A percentile compares a stretch with the other conserved stretches of the same genome.
Evolutionary conservation across 2,888 invertebrate species (phyloP).

Genomic region (Corythucha ciliata): DNA sequence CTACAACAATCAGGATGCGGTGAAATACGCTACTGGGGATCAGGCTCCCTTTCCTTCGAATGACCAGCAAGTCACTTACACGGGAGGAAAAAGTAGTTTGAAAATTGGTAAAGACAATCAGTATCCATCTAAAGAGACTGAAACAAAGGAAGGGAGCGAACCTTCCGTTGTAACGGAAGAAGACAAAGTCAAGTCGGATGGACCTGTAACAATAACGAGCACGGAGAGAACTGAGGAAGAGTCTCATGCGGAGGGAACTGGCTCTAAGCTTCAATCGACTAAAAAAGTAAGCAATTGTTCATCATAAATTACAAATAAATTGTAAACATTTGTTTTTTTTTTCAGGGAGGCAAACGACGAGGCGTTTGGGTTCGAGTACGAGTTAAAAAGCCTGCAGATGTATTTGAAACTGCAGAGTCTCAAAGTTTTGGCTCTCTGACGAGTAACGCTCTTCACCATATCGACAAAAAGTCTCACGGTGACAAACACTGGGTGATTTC

Average conservation of each 20-base stretch:
- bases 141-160: slow-evolving; percentile 9
- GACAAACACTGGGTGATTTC: background rate
- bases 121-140: slow-evolving; percentile 15
- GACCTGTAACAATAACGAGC: too few relatives aligned
- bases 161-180: slow-evolving; percentile 25
- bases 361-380: slow-evolving; percentile 68
- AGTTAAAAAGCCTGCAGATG: slow-evolving; percentile 50
- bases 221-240: background rate
- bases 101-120: slow-evolving; percentile 31
- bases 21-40: slow-evolving; percentile 25
- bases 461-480: slow-evolving; percentile 5
- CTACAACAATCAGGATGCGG: slow-evolving; percentile 22
- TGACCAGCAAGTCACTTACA: slow-evolving; percentile 29
- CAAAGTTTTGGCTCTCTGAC: slow-evolving; percentile 52
- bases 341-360: slow-evolving; percentile 44
- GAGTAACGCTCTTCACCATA: slow-evolving; percentile 31
- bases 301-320: background rate
- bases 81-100: slow-evolving; percentile 23
- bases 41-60: slow-evolving; percentile 34
- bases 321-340: slow-evolving; percentile 4
- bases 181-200: slow-evolving; percentile 23
- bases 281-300: background rate
- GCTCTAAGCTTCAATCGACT: too few relatives aligned
- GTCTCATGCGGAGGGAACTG: background rate
- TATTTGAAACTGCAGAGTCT: slow-evolving; percentile 69